A percentile compares a stretch with the other conserved stretches of the same genome.
Conservation (phyloP, 2,797 vertebrate species). For the Aldrovandia affinis region DNA sequence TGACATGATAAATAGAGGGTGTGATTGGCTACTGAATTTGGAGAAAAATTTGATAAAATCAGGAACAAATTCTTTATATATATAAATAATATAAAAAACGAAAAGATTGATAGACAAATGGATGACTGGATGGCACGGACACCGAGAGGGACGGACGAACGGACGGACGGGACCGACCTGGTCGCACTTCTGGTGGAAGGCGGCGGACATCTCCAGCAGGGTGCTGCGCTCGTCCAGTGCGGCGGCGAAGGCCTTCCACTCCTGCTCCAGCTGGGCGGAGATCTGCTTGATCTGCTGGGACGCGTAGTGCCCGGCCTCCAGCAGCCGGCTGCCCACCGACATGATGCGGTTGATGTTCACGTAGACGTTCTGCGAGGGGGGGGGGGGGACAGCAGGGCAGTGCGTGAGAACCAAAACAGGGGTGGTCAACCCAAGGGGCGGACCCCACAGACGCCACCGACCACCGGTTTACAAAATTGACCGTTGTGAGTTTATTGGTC, state of each 20-base stretch:
- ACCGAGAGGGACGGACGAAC: not conserved
- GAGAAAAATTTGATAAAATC: no score
- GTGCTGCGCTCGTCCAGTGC: slow-evolving; percentile 97
- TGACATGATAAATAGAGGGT: no score
- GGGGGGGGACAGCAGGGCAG: not conserved
- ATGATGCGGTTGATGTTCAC: slow-evolving; percentile 99
- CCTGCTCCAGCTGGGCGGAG: slow-evolving; percentile 92
- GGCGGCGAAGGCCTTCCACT: slow-evolving; percentile 97
- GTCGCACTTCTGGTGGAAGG: slow-evolving; percentile 97
- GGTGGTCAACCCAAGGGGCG: no score
- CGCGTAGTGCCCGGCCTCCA: slow-evolving; percentile 96
- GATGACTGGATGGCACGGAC: no score
- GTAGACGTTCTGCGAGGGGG: slow-evolving; percentile 85
- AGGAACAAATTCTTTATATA: no score
- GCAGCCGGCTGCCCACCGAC: slow-evolving; percentile 94
- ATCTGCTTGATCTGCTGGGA: slow-evolving; percentile 99
- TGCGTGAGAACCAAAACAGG: no score
- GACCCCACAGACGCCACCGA: no score
- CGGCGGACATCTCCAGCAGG: slow-evolving; percentile 93
- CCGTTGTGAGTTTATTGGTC: no score
- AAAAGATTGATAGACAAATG: no score
- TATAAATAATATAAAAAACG: no score
- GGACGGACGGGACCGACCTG: slow-evolving; percentile 76
- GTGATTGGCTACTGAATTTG: no score
- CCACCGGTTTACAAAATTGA: no score